These are phyloP conservation scores for Dolichopus griseipennis DNA, from an alignment of 2,888 invertebrate species.

Conservation along the genomic window DNA sequence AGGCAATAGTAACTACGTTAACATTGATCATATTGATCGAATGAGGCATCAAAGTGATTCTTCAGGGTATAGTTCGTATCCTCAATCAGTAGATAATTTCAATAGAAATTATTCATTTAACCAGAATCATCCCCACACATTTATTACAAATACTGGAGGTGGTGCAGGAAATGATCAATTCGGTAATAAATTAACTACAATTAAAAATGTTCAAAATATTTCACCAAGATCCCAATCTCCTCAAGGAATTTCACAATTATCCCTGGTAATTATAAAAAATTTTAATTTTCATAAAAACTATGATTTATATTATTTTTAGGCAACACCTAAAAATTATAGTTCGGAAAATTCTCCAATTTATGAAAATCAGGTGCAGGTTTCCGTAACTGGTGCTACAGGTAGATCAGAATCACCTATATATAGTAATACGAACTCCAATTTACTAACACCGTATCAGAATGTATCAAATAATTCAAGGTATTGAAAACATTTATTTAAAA, in stretches of 20 bases:
- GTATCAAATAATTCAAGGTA: constrained; percentile 24
- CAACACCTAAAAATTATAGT: constrained; percentile 23
- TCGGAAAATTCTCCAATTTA: constrained; percentile 49
- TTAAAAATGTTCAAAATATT: constrained; percentile 30
- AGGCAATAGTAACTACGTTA: constrained; percentile 45
- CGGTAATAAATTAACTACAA: constrained; percentile 28
- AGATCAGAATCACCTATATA: constrained; percentile 49
- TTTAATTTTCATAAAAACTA: background rate
- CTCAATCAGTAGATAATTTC: constrained; percentile 33
- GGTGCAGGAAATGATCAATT: constrained; percentile 16
- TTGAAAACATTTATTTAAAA: background rate
- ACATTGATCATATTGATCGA: constrained; percentile 51
- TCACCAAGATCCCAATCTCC: constrained; percentile 30
- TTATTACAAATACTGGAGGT: constrained; percentile 28
- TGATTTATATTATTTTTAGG: background rate
- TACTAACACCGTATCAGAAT: constrained; percentile 27
- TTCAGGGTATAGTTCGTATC: constrained; percentile 28
- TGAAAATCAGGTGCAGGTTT: constrained; percentile 45
- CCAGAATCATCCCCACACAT: constrained; percentile 37
- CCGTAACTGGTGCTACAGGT: constrained; percentile 23
- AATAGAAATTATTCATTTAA: constrained; percentile 40
- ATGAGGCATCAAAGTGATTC: constrained; percentile 37
- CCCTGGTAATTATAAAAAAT: background rate
- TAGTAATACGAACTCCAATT: constrained; percentile 45
- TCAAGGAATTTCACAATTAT: constrained; percentile 15